Evolutionary conservation across 2,113 vertebrate species (phyloP), one percentile per base, ranked within the genome.

Genomic region (Laterallus jamaicensis): DNA sequence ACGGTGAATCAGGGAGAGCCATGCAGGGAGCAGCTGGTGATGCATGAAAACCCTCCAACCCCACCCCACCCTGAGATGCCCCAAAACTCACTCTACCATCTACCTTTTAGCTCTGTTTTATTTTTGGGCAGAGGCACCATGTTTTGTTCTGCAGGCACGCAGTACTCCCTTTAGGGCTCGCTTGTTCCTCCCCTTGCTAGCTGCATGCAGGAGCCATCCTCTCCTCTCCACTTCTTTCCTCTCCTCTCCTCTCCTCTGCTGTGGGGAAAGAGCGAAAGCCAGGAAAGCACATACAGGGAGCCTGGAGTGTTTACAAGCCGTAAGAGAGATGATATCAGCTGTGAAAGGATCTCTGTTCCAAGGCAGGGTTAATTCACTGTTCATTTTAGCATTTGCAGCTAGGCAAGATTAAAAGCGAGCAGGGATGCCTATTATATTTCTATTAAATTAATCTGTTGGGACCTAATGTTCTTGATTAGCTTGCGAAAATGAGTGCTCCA

Each of bases 361-460:
- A 97, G 76, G 91, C 97, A 98, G 97, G 98, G 98, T 98, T 98
- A 98, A 98, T 98, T 98, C 26, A 49, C 94, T 98, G 97, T 98
- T 98, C 98, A 96, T 97, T 98, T 98, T 86, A 97, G 97, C 95
- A 78, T 97, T 97, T 97, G 91, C 95, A 97, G 96, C 52, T 84
- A 98, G 97, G 96, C 88, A 82, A 97, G 97, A 97, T 97, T 97
- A 98, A 97, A 97, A 98, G 97, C 95, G 97, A 97, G 96, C 95
- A 96, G 96, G 97, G 97, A 97, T 97, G 96, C 96, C 96, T 98
- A 97, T 98, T 98, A 97, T 98, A 98, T 98, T 98, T 98, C 97
- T 98, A 96, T 98, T 97, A 97, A 97, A 97, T 97, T 95, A 98
- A 97, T 98, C 97, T 97, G 92, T 97, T 97, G 98, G 95, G 97